Percentiles rank a stretch among this genome's conserved stretches.
Conservation (phyloP, 2,113 vertebrate genomes). For the Oncorhynchus kisutch region DNA sequence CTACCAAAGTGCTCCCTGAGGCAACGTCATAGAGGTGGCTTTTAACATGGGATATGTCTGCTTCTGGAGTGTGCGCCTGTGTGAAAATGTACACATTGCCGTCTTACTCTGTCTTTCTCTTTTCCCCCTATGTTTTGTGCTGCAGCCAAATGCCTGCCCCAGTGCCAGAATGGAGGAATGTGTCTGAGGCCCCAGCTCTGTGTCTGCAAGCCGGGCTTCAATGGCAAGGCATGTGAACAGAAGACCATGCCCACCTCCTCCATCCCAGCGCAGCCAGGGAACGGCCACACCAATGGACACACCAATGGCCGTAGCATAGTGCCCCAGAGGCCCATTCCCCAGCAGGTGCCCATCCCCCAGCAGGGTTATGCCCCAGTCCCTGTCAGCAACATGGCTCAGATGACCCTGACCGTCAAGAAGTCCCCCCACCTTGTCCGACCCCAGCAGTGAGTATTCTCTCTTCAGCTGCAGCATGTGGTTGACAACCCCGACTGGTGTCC, state of each 20-base stretch:
- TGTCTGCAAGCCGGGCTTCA: slow-evolving; percentile 91
- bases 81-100: neutral
- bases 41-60: neutral
- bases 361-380: slow-evolving; percentile 67
- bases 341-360: slow-evolving; percentile 69
- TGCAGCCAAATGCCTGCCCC: slow-evolving; percentile 89
- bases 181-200: slow-evolving; percentile 94
- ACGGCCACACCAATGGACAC: slow-evolving; percentile 71
- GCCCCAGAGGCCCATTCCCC: slow-evolving; percentile 81
- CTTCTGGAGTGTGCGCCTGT: neutral
- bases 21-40: neutral
- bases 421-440: slow-evolving; percentile 76
- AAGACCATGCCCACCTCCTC: slow-evolving; percentile 71
- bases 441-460: slow-evolving; percentile 86
- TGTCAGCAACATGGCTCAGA: slow-evolving; percentile 75
- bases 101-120: slow-evolving; percentile 27
- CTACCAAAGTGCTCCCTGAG: neutral
- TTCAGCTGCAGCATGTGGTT: neutral
- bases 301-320: slow-evolving; percentile 53
- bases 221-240: slow-evolving; percentile 87
- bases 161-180: slow-evolving; percentile 95
- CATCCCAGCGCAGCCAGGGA: slow-evolving; percentile 62
- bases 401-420: slow-evolving; percentile 89
- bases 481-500: neutral
- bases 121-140: slow-evolving; percentile 48